Evolutionary conservation across 92 coral and sea anemone species (phyloP), one percentile per base, ranked within the genome.

Genomic region (Palythoa caribaeorum): DNA sequence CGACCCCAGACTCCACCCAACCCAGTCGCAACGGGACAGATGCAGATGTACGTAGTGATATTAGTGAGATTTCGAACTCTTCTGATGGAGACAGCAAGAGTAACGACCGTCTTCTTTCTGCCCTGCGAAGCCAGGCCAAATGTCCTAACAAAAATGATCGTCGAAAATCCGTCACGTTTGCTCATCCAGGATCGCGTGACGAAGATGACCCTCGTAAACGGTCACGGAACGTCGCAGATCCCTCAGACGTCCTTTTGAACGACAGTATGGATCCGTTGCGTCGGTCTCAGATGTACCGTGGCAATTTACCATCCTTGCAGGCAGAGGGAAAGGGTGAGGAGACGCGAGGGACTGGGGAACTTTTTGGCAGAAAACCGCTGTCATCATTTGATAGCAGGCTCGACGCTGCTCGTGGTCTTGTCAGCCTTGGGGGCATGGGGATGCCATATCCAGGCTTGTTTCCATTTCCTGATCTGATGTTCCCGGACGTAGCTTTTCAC

Each of bases 341-440:
- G 20, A 57, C 86, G 37, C 12, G 80, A 4, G 89, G 87, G 51
- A 39, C 89, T 71, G 87, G 87, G 77, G 94, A 92, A 9, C 16
- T 86, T 38, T 55, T 87, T 71, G 89, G 78, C 37, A 89, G 94
- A 76, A 91, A 95, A 65, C 89, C 90, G 11, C 87, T 91, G 70
- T 84, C 87, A 39, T 81, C 79, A 20, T 94, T 81, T 17, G 98
- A 95, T 94, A 95, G 88, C 93, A 93, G 98, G 79, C 87, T 95
- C 21, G 98, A 95, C 79, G 98, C 98, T 11, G 98, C 98, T 76
- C 91, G 95, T 66, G 96, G 98, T 52, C 96, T 95, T 38, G 96
- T 95, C 79, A 95, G 92, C 47, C 94, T 95, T 53, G 96, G 96
- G 48, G 74, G 94, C 37, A 92, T 95, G 94, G 93, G 92, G 15